phyloP scores from a whole-genome alignment of 2,113 vertebrate species.

The Phrynocephalus versicolor region DNA sequence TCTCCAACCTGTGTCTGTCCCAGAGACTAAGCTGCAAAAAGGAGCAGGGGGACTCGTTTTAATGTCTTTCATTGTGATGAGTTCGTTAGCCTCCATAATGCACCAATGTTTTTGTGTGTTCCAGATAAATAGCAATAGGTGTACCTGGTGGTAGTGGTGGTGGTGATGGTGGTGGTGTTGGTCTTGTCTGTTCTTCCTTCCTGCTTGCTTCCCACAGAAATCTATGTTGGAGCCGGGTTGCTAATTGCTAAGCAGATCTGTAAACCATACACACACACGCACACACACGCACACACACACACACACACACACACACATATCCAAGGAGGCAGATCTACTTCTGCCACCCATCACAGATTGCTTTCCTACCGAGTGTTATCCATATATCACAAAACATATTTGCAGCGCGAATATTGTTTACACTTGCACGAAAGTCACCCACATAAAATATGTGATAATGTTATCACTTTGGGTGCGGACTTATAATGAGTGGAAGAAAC shows the following conservation, averaged over 20 bases:
- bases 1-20: not conserved
- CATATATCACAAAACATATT: conserved; percentile 40
- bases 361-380: conserved; percentile 22
- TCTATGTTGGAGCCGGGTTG: not conserved
- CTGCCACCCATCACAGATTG: conserved; percentile 27
- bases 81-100: no score
- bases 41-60: not conserved
- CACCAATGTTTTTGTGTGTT: not conserved
- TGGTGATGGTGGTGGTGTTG: no score
- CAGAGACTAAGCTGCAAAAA: not conserved
- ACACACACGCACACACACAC: no score
- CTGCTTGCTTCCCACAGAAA: not conserved
- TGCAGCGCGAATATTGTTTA: conserved; percentile 38
- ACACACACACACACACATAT: not conserved
- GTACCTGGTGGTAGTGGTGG: no score
- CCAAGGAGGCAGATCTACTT: not conserved
- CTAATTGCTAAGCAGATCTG: not conserved
- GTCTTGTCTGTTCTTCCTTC: no score
- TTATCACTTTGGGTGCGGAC: conserved; percentile 37
- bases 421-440: conserved; percentile 40
- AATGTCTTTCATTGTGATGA: no score
- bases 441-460: conserved; percentile 43
- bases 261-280: not conserved
- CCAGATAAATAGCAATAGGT: not conserved
- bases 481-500: conserved; percentile 31